A percentile compares a stretch with the other conserved stretches of the same genome.
These are phyloP conservation scores for Adrianichthys oophorus DNA, from an alignment of 2,797 vertebrate species.

Conservation along the genomic window DNA sequence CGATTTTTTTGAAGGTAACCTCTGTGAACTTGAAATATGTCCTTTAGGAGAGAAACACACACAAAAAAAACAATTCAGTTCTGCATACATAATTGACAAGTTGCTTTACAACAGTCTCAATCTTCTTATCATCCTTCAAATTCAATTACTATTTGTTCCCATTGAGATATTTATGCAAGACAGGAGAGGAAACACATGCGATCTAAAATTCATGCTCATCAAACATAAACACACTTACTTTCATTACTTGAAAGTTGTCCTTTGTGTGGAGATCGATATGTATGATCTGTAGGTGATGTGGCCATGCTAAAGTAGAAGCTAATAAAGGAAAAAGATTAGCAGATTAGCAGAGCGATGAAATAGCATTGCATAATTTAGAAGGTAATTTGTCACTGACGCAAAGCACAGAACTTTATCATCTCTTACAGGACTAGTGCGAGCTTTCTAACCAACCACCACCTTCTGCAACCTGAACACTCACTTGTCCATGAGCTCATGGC, in stretches of 20 bases:
- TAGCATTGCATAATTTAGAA: constrained; percentile 6
- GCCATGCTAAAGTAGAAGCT: constrained; percentile 88
- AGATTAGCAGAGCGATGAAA: constrained; percentile 4
- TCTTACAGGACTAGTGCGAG: constrained; percentile 18
- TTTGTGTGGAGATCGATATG: constrained; percentile 72
- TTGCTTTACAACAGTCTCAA: background rate
- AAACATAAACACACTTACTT: constrained; percentile 62
- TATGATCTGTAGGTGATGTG: constrained; percentile 78
- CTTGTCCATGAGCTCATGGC: constrained; percentile 80
- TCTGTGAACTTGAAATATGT: constrained; percentile 74
- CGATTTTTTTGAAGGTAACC: constrained; percentile 76
- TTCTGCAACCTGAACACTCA: constrained; percentile 71
- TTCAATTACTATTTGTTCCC: too few species aligned
- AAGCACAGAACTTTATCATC: constrained; percentile 12
- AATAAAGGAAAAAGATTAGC: constrained; percentile 22
- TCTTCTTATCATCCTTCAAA: background rate
- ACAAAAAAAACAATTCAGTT: constrained; percentile 1
- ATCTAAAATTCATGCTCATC: too few species aligned
- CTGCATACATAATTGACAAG: background rate
- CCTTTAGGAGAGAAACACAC: constrained; percentile 61
- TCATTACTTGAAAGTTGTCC: constrained; percentile 67
- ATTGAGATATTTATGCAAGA: too few species aligned
- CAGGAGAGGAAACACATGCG: too few species aligned
- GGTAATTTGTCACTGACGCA: constrained; percentile 2
- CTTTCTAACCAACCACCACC: background rate